Evolutionary conservation across 1,140 invertebrate species (phyloP), one percentile per base, ranked within the genome.

Genomic region (Conopomorpha cramerella): DNA sequence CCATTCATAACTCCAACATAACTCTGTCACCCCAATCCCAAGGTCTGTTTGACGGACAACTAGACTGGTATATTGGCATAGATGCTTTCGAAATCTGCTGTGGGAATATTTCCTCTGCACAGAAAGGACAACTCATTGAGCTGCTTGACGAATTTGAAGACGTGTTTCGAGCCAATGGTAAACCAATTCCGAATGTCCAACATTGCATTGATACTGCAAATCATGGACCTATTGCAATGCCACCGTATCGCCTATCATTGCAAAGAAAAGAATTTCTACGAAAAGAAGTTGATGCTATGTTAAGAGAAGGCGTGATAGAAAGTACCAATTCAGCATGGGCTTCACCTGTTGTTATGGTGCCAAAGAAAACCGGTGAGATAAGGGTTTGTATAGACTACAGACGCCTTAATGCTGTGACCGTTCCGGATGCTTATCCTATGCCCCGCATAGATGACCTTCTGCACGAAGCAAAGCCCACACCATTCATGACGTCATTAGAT

Each of bases 371-470:
- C 40, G 50, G 51, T 19, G 30, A 14, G 15, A 19, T 30, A 8
- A 16, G 64, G 11, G 43, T 68, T 17, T 70, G 58, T 41, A 47
- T 66, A 4, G 64, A 74, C 36, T 62, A 61, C 32, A 19, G 63
- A 38, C 71, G 76, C 14, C 35, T 74, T 8, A 78, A 73, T 37
- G 38, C 49, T 1, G 36, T 61, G 1, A 76, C 68, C 1, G 41
- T 43, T 2, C 37, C 44, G 10, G 64, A 68, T 25, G 27, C 25
- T 2, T 84, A 77, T 50, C 80, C 81, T 0, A 39, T 85, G 3
- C 82, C 81, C 1, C 46, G 61, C 4, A 79, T 84, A 3, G 66
- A 77, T 16, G 65, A 80, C 7, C 45, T 61, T 1, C 37, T 85
- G 14, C 46, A 72, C 31, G 16, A 29, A 1, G 39, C 81, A 14